A percentile compares a stretch with the other conserved stretches of the same genome.
These are phyloP conservation scores for Sarotherodon lohbergeri DNA, from an alignment of 2,113 vertebrate genomes.

Conservation along the genomic window DNA sequence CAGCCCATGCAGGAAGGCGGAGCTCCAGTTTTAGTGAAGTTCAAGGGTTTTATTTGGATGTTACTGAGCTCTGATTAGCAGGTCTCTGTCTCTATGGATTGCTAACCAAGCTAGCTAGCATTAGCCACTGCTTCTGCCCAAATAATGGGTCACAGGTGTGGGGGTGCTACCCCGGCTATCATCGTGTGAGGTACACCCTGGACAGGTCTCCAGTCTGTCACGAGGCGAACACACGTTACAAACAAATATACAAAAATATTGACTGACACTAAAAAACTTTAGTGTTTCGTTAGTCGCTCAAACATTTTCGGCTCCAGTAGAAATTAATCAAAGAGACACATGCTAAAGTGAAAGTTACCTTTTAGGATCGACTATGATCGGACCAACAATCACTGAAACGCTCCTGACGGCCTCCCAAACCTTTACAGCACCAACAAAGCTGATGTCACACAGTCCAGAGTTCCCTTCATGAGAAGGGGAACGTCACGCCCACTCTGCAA, in stretches of 20 bases:
- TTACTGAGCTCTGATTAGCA: background rate
- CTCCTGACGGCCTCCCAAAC: background rate
- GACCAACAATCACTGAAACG: background rate
- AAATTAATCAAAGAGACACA: background rate
- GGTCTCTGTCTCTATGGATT: background rate
- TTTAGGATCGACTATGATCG: rapidly evolving
- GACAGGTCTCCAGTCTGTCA: background rate
- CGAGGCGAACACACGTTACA: rapidly evolving
- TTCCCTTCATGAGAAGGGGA: background rate
- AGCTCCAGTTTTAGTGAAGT: background rate
- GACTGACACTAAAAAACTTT: background rate
- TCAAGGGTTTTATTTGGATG: background rate
- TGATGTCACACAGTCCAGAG: background rate
- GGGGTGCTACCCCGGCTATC: background rate
- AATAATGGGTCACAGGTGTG: background rate
- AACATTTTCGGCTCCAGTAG: too few species aligned
- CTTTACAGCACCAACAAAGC: background rate
- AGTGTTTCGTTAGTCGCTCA: background rate
- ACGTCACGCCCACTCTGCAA: rapidly evolving
- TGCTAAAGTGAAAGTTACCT: background rate
- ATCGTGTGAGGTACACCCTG: rapidly evolving
- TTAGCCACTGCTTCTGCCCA: background rate
- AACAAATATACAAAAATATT: background rate
- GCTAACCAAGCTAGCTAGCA: background rate
- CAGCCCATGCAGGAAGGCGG: background rate